Evolutionary conservation across 2,797 vertebrate genomes (phyloP).

Genomic region (Cuniculus paca): DNA sequence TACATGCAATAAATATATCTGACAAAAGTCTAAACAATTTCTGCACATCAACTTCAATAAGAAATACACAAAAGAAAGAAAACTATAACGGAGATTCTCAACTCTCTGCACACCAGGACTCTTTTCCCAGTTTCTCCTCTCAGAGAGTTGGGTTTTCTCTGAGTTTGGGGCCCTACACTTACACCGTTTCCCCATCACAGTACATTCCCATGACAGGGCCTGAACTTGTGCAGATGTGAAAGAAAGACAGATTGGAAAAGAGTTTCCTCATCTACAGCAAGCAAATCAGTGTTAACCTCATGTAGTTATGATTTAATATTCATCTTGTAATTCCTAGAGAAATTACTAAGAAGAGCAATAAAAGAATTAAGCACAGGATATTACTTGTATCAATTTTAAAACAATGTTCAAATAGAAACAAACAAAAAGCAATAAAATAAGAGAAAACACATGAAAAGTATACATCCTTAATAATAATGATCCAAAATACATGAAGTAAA

Average conservation of each 20-base stretch:
- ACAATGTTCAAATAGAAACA: background rate
- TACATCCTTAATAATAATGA: background rate
- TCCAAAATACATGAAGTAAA: background rate
- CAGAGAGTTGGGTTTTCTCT: background rate
- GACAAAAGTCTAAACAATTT: background rate
- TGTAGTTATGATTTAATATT: background rate
- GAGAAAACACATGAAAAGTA: background rate
- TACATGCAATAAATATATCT: background rate
- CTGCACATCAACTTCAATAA: background rate
- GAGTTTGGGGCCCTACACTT: background rate
- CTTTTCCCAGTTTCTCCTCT: background rate
- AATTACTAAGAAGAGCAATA: background rate
- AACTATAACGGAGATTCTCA: too few relatives aligned
- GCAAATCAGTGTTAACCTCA: background rate
- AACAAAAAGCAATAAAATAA: background rate
- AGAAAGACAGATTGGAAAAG: background rate
- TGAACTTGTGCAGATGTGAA: background rate
- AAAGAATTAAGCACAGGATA: background rate
- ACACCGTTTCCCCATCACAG: accelerated
- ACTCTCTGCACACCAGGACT: background rate
- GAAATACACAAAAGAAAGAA: background rate
- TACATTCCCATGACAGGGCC: too few relatives aligned
- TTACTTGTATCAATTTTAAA: background rate
- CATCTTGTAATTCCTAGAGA: background rate
- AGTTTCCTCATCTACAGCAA: background rate